Evolutionary conservation across 2,797 vertebrate genomes (phyloP).

Genomic region (Australoheros facetus): DNA sequence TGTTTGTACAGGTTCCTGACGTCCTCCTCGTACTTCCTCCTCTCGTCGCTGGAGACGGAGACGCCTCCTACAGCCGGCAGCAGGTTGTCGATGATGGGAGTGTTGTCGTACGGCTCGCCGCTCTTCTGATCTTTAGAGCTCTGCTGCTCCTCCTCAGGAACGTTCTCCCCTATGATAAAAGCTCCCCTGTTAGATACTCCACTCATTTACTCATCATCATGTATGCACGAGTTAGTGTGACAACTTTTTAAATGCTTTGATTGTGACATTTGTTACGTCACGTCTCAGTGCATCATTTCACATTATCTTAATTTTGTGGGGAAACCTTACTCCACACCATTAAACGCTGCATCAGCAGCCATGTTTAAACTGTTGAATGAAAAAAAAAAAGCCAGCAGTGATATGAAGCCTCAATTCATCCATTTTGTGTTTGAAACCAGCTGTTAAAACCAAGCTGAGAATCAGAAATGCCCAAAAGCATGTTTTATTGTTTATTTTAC

Average conservation of each 20-base stretch:
- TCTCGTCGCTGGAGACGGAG: slow-evolving; percentile 80
- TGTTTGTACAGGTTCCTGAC: slow-evolving; percentile 89
- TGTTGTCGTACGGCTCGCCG: slow-evolving; percentile 85
- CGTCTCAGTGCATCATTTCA: background rate
- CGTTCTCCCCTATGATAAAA: slow-evolving; percentile 83
- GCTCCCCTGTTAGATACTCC: background rate
- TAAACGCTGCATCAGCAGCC: background rate
- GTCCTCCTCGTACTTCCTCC: slow-evolving; percentile 86
- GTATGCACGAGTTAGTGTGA: background rate
- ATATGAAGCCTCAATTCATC: too few species aligned
- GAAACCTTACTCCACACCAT: background rate
- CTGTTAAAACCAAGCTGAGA: background rate
- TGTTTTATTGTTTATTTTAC: too few species aligned
- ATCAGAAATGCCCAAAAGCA: too few species aligned
- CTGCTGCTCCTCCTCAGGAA: slow-evolving; percentile 90
- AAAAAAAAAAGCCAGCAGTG: too few species aligned
- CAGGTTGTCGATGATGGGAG: slow-evolving; percentile 86
- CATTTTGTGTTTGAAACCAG: background rate
- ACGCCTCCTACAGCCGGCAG: slow-evolving; percentile 64
- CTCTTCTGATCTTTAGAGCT: slow-evolving; percentile 88
- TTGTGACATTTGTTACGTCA: background rate
- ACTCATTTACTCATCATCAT: background rate
- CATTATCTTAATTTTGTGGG: background rate
- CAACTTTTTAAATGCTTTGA: background rate
- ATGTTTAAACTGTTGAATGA: too few species aligned